Conservation (phyloP, 2,113 vertebrate genomes). For the Zapus hudsonius region DNA sequence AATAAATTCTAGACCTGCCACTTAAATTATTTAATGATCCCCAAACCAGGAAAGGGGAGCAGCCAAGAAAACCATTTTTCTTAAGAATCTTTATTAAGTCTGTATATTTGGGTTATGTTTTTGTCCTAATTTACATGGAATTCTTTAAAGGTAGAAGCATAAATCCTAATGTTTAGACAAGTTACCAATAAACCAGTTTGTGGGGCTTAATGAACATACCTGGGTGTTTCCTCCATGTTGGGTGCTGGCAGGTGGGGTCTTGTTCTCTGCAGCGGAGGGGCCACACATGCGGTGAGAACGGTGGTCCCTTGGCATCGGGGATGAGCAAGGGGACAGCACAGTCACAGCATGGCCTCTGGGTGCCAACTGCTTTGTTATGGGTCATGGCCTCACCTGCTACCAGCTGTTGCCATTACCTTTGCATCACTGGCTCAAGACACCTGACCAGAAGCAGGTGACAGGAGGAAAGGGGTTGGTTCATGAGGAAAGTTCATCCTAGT, state of each 20-base stretch:
- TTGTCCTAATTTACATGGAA: conserved; percentile 9
- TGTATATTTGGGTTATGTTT: neutral
- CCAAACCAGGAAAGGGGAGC: neutral
- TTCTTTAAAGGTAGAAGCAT: neutral
- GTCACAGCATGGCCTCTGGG: neutral
- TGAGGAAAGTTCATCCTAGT: too few relatives aligned
- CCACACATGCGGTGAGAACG: too few relatives aligned
- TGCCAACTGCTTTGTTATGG: neutral
- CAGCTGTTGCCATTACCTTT: neutral
- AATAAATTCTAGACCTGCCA: conserved; percentile 53
- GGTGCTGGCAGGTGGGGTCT: neutral
- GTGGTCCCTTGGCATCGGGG: too few relatives aligned
- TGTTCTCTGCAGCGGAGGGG: neutral
- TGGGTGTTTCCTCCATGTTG: neutral
- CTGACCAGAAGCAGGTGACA: too few relatives aligned
- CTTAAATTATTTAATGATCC: conserved; percentile 64
- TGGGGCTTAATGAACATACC: neutral
- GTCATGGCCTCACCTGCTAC: neutral
- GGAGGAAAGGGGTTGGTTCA: too few relatives aligned
- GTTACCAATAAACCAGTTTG: neutral
- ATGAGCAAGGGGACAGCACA: neutral
- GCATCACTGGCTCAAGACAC: too few relatives aligned
- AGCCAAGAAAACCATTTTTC: conserved; percentile 38
- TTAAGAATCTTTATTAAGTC: conserved; percentile 18
- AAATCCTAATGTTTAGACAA: neutral